phyloP scores from a whole-genome alignment of 2,797 vertebrate species.

The Chloroceryle inda region DNA sequence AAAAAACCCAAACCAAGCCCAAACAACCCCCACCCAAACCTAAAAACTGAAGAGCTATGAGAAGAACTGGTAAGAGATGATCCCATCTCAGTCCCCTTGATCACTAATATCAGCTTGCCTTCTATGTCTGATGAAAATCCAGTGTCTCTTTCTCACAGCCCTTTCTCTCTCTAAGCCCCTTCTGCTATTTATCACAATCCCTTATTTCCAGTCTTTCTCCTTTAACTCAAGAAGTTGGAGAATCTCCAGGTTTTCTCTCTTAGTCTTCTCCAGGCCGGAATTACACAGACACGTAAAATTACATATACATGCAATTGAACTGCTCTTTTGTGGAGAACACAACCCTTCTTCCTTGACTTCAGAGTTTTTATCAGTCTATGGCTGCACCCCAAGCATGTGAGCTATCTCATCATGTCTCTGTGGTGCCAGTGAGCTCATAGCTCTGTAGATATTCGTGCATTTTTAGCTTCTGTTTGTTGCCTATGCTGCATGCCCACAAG shows the following conservation, averaged over 20 bases:
- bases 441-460: not conserved
- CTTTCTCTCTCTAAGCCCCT: not conserved
- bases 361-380: not conserved
- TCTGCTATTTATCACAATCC: not conserved
- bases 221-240: not conserved
- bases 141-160: not conserved
- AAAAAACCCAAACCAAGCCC: not conserved
- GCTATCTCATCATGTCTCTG: not conserved
- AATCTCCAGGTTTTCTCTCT: not conserved
- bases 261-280: not conserved
- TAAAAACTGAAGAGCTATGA: not conserved
- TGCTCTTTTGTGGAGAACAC: not conserved
- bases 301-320: not conserved
- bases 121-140: not conserved
- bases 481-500: not conserved
- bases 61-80: not conserved
- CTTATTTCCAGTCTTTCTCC: not conserved
- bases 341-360: not conserved
- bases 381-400: not conserved
- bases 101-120: not conserved
- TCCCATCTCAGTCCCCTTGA: not conserved
- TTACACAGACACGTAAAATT: too few species aligned
- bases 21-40: fast-evolving
- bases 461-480: not conserved
- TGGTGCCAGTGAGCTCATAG: not conserved